These are phyloP conservation scores for Loxodonta africana DNA, from an alignment of 2,113 vertebrate genomes.

Conservation along the genomic window DNA sequence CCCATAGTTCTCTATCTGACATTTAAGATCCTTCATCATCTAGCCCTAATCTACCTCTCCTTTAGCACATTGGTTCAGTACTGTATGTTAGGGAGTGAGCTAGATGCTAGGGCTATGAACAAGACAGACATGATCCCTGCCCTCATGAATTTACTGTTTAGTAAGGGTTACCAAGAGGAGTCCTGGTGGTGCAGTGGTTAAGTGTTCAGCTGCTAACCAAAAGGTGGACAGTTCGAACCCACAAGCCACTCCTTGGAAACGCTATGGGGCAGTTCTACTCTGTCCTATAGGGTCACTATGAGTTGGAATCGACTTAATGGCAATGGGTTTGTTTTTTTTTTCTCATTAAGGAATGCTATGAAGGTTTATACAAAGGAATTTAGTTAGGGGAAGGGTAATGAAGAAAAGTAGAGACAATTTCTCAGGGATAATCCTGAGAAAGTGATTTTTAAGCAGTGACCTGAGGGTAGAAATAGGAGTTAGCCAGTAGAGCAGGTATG, in stretches of 20 bases:
- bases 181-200: too few species aligned
- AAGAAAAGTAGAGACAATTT: constrained; percentile 2
- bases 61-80: neutral
- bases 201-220: too few species aligned
- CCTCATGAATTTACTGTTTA: neutral
- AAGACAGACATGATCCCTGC: neutral
- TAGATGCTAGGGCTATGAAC: neutral
- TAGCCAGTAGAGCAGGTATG: neutral
- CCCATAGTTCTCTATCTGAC: neutral
- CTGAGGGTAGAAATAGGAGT: neutral
- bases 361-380: neutral
- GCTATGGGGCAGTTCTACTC: too few species aligned
- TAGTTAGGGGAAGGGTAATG: neutral
- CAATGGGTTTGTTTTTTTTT: too few species aligned
- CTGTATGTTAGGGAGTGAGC: neutral
- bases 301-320: too few species aligned
- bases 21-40: constrained; percentile 12
- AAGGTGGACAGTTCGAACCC: too few species aligned
- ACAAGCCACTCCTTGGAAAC: too few species aligned
- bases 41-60: neutral
- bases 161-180: neutral
- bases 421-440: neutral
- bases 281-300: too few species aligned
- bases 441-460: neutral
- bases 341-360: neutral